Evolutionary conservation across 2,797 vertebrate species (phyloP).

Genomic region (Mus spretus): DNA sequence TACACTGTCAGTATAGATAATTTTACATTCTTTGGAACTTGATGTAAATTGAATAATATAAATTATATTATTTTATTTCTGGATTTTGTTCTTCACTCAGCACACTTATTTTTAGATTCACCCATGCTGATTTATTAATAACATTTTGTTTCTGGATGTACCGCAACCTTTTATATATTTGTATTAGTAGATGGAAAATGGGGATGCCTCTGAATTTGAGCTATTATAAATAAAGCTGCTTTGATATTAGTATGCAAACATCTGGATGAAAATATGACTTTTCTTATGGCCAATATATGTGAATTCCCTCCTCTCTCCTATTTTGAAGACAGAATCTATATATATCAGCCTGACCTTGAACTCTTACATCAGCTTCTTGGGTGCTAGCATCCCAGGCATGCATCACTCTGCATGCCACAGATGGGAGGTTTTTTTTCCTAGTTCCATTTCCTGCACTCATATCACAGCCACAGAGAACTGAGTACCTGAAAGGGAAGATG

Average conservation of each 20-base stretch:
- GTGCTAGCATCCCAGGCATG: background rate
- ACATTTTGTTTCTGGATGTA: background rate
- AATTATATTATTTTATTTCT: background rate
- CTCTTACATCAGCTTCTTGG: background rate
- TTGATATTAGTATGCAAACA: background rate
- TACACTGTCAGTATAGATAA: background rate
- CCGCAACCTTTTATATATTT: background rate
- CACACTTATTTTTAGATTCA: background rate
- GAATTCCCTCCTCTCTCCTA: background rate
- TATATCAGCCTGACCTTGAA: background rate
- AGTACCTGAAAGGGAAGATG: too few species aligned
- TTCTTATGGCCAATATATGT: background rate
- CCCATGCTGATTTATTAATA: background rate
- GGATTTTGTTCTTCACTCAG: background rate
- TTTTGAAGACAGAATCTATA: background rate
- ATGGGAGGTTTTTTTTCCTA: too few species aligned
- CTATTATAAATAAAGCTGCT: conserved; percentile 20
- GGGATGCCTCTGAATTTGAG: background rate
- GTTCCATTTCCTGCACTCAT: background rate
- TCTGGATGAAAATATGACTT: background rate
- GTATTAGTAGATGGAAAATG: conserved; percentile 6
- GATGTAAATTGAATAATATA: background rate
- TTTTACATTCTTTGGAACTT: background rate
- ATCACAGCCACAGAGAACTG: too few species aligned
- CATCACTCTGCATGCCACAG: background rate